Conservation (phyloP, 2,113 vertebrate species). For the Struthio camelus region DNA sequence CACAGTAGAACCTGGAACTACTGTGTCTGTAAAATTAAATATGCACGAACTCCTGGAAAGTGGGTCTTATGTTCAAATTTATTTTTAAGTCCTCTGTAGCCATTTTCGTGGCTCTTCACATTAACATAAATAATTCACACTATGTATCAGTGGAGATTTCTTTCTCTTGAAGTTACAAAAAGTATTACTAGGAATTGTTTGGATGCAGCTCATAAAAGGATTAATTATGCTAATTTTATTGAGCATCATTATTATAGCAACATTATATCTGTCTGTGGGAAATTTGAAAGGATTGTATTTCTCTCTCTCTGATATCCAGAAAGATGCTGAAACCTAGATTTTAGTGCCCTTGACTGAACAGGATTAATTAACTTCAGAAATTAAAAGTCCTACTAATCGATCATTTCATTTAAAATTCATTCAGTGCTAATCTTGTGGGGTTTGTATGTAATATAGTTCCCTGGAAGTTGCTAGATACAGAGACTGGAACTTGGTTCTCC, state of each 20-base stretch:
- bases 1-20: background rate
- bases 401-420: background rate
- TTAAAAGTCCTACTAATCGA: background rate
- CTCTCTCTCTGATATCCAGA: background rate
- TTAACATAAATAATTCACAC: background rate
- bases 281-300: background rate
- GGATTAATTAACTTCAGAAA: constrained; percentile 2
- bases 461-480: background rate
- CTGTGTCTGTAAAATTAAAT: background rate
- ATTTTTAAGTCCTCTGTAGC: background rate
- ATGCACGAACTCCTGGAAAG: background rate
- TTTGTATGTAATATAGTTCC: background rate
- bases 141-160: background rate
- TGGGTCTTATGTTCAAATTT: background rate
- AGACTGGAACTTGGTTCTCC: background rate
- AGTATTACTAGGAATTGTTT: background rate
- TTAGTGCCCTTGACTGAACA: background rate
- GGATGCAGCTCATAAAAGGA: background rate
- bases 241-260: background rate
- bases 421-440: background rate
- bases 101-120: background rate
- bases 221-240: background rate
- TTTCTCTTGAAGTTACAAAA: background rate
- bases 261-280: background rate
- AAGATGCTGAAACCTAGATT: background rate